Conservation (phyloP, 2,113 vertebrate genomes). For the Syrmaticus mikado region DNA sequence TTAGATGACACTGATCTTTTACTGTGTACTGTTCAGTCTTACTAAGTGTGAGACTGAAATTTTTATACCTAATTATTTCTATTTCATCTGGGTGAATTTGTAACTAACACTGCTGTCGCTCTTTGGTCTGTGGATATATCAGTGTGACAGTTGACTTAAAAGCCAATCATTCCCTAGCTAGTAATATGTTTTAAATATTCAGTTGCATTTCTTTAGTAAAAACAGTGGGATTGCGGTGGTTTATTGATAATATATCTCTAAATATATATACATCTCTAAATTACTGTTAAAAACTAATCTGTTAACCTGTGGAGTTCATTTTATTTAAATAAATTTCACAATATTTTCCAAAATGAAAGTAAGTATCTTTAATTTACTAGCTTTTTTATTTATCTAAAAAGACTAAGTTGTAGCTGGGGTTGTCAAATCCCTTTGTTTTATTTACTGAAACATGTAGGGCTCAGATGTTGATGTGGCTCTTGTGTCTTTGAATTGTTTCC, state of each 20-base stretch:
- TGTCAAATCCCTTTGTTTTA: conserved; percentile 23
- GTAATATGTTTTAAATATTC: background rate
- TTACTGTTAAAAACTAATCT: conserved; percentile 22
- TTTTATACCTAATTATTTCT: conserved; percentile 70
- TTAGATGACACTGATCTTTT: conserved; percentile 71
- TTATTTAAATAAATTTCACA: conserved; percentile 22
- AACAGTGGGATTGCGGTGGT: background rate
- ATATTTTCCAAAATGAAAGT: conserved; percentile 36
- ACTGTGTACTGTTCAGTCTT: background rate
- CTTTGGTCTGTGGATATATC: background rate
- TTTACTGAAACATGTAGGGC: conserved; percentile 39
- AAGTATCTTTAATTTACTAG: background rate
- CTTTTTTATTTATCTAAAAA: conserved; percentile 41
- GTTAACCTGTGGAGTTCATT: conserved; percentile 11
- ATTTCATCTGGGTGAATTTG: conserved; percentile 48
- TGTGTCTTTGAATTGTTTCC: conserved; percentile 45
- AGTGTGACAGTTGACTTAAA: background rate
- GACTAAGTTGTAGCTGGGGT: conserved; percentile 10
- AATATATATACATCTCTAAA: background rate
- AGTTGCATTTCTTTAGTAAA: conserved; percentile 24
- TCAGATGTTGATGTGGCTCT: conserved; percentile 18
- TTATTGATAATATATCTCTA: background rate
- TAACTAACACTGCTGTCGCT: background rate
- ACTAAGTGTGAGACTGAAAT: conserved; percentile 16
- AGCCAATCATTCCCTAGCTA: background rate